Evolutionary conservation across 1,140 invertebrate genomes (phyloP), one percentile per base, ranked within the genome.

Genomic region (Holotrichia oblita): DNA sequence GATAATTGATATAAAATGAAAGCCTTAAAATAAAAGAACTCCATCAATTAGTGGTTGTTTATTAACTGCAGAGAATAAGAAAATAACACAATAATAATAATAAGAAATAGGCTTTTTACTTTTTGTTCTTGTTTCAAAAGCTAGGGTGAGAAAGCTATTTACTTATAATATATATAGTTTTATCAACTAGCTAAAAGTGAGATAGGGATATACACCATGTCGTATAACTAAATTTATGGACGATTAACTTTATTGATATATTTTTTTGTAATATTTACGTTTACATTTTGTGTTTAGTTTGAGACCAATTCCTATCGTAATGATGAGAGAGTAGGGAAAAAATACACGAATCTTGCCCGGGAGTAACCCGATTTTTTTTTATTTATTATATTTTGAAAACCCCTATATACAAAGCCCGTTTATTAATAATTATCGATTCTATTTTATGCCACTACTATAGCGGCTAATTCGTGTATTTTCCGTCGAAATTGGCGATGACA

Each of bases 211-310:
- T 84, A 85, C 84, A 84, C 81, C 81, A 81, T 80, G 40, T 80
- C 41, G 82, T 83, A 83, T 83, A 83, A 82, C 84, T 85, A 85
- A 85, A 80, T 80, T 84, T 83, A 85, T 85, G 84, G 84, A 85
- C 84, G 84, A 85, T 85, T 84, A 85, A 69, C 22, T 73, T 84
- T 84, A 83, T 84, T 85, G 84, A 85, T 85, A 85, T 85, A 80
- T 81, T 79, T 82, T 78, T 69, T 69, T 69, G 61, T 69, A 27
- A 27, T 34, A 69, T 69, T 69, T 69, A 69, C 22, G 61, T 69
- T 69, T 27, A 34, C 22, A 8, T 27, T 69, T 34, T 69, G 61
- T 69, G 20, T 69, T 34, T 69, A 27, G 61, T 69, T 69, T 69
- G 61, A 69, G 61, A 69, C 61, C 61, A 69, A 69, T 69, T 69